Base-by-base conservation (phyloP, 53 echinoderm and acorn worm genomes). In the Paracentrotus lividus region DNA sequence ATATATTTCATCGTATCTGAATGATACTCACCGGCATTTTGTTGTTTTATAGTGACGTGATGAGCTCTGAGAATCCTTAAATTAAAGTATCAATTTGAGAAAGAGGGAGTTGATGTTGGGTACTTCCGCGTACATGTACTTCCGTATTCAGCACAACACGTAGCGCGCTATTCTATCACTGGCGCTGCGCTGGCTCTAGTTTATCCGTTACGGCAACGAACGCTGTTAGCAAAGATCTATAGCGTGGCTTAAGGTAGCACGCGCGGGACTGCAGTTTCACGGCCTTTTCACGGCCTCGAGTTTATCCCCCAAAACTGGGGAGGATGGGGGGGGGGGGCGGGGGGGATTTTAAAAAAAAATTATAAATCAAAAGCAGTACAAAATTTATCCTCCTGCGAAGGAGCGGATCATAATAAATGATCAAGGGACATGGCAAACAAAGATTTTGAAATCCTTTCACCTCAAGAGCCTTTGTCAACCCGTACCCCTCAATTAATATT, bases 101-200 rank as follows among this genome's bases (percentile, higher is more conserved):
- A 13, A 29, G 64, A 27, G 64, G 27, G 29, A 8, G 64, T 16
- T n/a, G 69, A 16, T 16, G 72, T 27, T 12, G 12, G 0, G 9
- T 40, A 72, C 72, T 72, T 72, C 72, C 72, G 72, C 32, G 72
- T 72, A 64, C 1, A 64, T 64, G 20, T 40, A 72, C 72, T 72
- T 72, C 72, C 72, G 72, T 40, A 40, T 20, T 5, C 20, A n/a
- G 40, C 38, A 20, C 29, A 34, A 36, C 9, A 66, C 33, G 14
- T 60, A 60, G n/a, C n/a, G 10, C 29, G 59, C 59, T 59, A 59
- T 15, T n/a, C 4, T 59, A 59, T 59, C 66, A 31, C 1, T 32
- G 60, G 60, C 60, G 60, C 60, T 18, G 60, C 21, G 67, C 32
- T 26, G 26, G n/a, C 13, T 15, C 54, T 54, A 54, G 53, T 54